Percentiles rank a stretch among this genome's conserved stretches.
Conservation (phyloP, 2,797 vertebrate species). For the Xenopus petersii region DNA sequence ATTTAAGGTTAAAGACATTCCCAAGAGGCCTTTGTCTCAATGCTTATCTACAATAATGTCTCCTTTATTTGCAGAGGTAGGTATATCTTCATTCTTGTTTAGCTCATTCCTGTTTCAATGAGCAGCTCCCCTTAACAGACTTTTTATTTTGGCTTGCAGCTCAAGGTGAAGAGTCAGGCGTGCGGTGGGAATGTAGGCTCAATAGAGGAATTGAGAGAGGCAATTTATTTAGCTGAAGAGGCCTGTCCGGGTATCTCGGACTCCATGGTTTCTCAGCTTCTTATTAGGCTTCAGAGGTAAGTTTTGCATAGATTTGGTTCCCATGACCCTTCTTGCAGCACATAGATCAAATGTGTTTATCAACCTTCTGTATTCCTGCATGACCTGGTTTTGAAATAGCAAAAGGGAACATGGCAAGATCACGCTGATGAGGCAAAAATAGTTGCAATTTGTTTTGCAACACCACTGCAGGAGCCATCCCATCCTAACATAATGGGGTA, state of each 20-base stretch:
- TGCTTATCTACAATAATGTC: constrained; percentile 88
- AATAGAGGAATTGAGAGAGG: constrained; percentile 82
- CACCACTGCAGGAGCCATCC: too few species aligned
- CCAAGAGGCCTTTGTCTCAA: constrained; percentile 84
- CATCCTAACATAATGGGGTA: too few species aligned
- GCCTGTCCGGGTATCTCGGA: constrained; percentile 88
- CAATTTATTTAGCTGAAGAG: constrained; percentile 87
- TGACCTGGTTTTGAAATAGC: too few species aligned
- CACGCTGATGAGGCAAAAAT: too few species aligned
- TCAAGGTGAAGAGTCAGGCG: constrained; percentile 82
- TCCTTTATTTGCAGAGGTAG: constrained; percentile 92
- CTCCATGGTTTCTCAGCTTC: constrained; percentile 85
- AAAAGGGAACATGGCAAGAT: too few species aligned
- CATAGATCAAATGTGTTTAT: too few species aligned
- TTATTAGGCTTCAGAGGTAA: constrained; percentile 92
- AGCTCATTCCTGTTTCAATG: too few species aligned
- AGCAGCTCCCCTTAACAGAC: too few species aligned
- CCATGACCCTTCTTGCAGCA: too few species aligned
- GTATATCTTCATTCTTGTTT: neutral
- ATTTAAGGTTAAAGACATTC: constrained; percentile 72
- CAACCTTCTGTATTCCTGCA: too few species aligned
- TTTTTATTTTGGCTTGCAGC: constrained; percentile 56
- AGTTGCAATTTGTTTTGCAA: too few species aligned
- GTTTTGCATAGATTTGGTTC: neutral
- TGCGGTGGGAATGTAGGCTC: constrained; percentile 81